These are phyloP conservation scores for Torymus tubicola DNA, from an alignment of 2,888 invertebrate genomes.

Conservation along the genomic window DNA sequence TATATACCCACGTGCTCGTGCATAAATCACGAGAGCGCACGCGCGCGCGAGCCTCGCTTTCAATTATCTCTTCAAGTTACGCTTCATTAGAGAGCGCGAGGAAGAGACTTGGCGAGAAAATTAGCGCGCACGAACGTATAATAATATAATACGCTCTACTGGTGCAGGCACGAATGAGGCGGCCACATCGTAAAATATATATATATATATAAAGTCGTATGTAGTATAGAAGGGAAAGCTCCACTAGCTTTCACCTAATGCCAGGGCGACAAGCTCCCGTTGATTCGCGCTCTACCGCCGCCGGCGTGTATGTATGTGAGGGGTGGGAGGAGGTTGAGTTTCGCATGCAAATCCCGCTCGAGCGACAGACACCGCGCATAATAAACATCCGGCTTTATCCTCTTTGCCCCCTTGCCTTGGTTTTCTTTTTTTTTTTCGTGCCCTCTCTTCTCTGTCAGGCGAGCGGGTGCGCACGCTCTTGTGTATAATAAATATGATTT, in stretches of 20 bases:
- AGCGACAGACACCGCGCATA: slow-evolving; percentile 5
- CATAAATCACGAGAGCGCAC: slow-evolving; percentile 43
- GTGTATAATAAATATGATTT: slow-evolving; percentile 35
- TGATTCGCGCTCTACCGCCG: neutral
- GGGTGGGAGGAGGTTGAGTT: neutral
- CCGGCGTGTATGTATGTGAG: too few relatives aligned
- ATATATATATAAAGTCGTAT: too few relatives aligned
- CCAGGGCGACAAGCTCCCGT: neutral
- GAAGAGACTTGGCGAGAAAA: slow-evolving; percentile 17
- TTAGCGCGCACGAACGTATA: slow-evolving; percentile 2
- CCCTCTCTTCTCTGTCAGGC: neutral
- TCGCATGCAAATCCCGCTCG: too few relatives aligned
- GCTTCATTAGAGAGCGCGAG: slow-evolving; percentile 48
- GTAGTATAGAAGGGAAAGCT: neutral
- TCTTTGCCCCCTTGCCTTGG: neutral
- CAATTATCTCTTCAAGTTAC: slow-evolving; percentile 45
- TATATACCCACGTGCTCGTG: neutral
- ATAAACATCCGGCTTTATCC: slow-evolving; percentile 41
- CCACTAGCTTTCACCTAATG: slow-evolving; percentile 4
- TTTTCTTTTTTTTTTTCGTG: neutral
- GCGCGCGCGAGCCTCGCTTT: slow-evolving; percentile 29
- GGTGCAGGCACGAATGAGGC: too few relatives aligned
- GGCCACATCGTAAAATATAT: too few relatives aligned
- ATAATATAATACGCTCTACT: too few relatives aligned
- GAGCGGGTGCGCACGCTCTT: too few relatives aligned